Conservation (phyloP, 1,140 invertebrate genomes). For the Hycleus cichorii region DNA sequence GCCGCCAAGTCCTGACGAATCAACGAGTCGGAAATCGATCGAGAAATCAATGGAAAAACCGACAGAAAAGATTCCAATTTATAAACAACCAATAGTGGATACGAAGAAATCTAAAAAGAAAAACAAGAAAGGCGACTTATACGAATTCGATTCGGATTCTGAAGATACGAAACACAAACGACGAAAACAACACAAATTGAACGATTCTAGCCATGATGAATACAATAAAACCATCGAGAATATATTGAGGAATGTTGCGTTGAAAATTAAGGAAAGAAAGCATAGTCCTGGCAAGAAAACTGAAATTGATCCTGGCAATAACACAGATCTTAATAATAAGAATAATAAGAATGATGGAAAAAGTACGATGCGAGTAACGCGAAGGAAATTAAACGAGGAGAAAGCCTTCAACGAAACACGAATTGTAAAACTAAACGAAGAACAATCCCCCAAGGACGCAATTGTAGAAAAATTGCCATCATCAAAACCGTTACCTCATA, state of each 20-base stretch:
- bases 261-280: background rate
- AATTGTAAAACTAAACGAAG: too few relatives aligned
- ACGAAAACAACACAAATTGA: background rate
- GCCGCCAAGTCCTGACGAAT: background rate
- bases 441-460: too few relatives aligned
- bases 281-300: too few relatives aligned
- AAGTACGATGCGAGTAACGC: too few relatives aligned
- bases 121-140: background rate
- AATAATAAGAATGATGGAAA: too few relatives aligned
- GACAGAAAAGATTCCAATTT: background rate
- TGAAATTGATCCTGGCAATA: too few relatives aligned
- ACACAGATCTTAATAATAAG: too few relatives aligned
- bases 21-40: background rate
- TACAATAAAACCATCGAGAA: constrained; percentile 1
- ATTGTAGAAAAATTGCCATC: too few relatives aligned
- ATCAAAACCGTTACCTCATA: too few relatives aligned
- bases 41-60: background rate
- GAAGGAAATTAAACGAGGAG: too few relatives aligned
- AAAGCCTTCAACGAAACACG: too few relatives aligned
- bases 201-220: constrained; percentile 1
- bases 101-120: background rate
- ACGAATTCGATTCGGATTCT: constrained; percentile 9
- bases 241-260: constrained; percentile 1
- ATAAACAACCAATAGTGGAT: background rate
- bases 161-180: background rate